Percentiles rank a stretch among this genome's conserved stretches.
Conservation (phyloP, 1,140 invertebrate genomes). For the Homalodisca vitripennis region DNA sequence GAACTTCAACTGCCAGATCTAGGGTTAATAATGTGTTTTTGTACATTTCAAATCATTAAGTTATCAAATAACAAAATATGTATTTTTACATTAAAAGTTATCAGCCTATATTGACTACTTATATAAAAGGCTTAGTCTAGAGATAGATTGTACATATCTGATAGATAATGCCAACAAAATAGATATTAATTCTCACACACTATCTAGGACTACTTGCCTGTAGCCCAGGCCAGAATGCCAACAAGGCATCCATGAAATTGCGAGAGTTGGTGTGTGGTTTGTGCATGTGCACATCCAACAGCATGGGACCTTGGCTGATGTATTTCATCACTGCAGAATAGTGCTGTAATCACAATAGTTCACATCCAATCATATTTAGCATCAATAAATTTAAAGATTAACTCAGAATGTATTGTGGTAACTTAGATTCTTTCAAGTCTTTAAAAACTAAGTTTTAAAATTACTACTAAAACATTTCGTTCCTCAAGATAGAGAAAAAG, state of each 20-base stretch:
- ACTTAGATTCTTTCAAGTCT: not conserved
- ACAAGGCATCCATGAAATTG: conserved; percentile 96
- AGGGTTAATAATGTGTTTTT: too few relatives aligned
- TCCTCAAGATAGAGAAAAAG: too few relatives aligned
- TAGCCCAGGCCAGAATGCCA: conserved; percentile 97
- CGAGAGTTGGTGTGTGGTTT: conserved; percentile 90
- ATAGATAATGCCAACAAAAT: too few relatives aligned
- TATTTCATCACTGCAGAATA: conserved; percentile 99
- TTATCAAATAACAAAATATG: too few relatives aligned
- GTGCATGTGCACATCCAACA: conserved; percentile 99
- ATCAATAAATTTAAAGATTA: not conserved
- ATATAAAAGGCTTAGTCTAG: too few relatives aligned
- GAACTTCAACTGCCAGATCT: too few relatives aligned
- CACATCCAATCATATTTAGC: not conserved
- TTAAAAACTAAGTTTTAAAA: not conserved
- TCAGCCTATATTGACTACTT: too few relatives aligned
- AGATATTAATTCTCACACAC: too few relatives aligned
- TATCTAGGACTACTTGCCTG: too few relatives aligned
- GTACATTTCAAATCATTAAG: too few relatives aligned
- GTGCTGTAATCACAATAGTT: conserved; percentile 60
- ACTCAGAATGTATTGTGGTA: not conserved
- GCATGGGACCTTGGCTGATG: conserved; percentile 90
- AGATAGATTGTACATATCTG: too few relatives aligned
- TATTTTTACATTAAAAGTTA: too few relatives aligned
- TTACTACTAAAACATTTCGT: not conserved